Conservation (phyloP, 2,797 vertebrate genomes). For the Platyrinchus mystaceus region DNA sequence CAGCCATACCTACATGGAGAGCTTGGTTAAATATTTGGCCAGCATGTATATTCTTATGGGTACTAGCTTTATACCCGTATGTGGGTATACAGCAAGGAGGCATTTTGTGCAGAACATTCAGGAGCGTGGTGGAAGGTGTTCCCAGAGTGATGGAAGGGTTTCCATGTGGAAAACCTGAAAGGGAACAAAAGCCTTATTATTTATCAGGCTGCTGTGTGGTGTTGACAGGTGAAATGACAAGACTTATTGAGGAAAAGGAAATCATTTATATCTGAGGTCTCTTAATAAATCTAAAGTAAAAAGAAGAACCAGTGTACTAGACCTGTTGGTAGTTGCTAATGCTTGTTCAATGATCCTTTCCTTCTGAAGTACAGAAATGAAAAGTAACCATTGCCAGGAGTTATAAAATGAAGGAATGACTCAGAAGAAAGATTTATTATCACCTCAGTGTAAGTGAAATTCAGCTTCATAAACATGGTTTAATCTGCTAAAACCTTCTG, state of each 20-base stretch:
- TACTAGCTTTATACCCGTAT: not conserved
- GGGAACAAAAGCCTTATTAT: not conserved
- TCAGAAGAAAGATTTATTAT: constrained; percentile 34
- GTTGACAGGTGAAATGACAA: constrained; percentile 3
- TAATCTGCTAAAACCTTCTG: constrained; percentile 22
- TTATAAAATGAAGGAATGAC: constrained; percentile 34
- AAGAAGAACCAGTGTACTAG: not conserved
- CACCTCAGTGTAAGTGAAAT: constrained; percentile 4
- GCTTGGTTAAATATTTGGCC: not conserved
- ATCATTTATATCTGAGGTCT: not conserved
- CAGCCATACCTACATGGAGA: not conserved
- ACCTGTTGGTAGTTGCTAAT: not conserved
- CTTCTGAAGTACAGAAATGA: constrained; percentile 19
- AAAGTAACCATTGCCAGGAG: constrained; percentile 38
- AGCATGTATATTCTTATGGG: not conserved
- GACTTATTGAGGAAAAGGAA: not conserved
- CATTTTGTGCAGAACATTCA: not conserved
- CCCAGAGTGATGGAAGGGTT: not conserved
- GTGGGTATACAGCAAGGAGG: not conserved
- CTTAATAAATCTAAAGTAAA: constrained; percentile 39
- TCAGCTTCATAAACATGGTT: constrained; percentile 17
- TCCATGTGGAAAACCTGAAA: not conserved
- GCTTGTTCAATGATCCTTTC: constrained; percentile 35
- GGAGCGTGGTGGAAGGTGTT: not conserved
- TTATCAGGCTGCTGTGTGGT: not conserved